These are phyloP conservation scores for Cettia cetti DNA, from an alignment of 2,113 vertebrate species.

Conservation along the genomic window DNA sequence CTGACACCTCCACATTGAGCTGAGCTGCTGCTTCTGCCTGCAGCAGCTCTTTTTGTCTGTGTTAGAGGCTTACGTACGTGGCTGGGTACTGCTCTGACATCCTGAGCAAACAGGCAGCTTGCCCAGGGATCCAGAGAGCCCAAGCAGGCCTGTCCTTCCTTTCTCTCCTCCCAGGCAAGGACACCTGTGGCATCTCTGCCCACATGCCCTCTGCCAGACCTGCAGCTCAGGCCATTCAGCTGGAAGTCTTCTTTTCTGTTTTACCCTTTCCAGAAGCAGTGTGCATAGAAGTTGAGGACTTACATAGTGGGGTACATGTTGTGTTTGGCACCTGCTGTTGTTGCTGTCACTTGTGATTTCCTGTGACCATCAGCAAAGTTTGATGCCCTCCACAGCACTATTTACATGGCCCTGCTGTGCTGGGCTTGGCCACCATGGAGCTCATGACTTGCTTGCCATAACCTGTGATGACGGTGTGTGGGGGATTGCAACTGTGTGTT, in stretches of 20 bases:
- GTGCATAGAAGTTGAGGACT: not conserved
- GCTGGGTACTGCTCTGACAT: not conserved
- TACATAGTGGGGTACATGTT: not conserved
- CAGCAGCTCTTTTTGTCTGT: not conserved
- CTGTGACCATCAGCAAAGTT: not conserved
- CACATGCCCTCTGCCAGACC: not conserved
- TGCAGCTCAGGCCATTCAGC: not conserved
- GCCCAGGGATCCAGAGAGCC: not conserved
- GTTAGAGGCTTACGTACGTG: fast-evolving
- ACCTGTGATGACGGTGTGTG: not conserved
- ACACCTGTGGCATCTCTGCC: not conserved
- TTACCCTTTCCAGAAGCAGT: not conserved
- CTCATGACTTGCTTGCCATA: not conserved
- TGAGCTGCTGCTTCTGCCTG: not conserved
- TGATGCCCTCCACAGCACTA: not conserved
- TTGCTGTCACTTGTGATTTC: not conserved
- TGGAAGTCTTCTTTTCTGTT: not conserved
- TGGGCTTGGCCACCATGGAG: not conserved
- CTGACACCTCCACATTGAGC: not conserved
- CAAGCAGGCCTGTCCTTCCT: not conserved
- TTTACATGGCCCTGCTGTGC: not conserved
- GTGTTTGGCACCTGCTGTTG: not conserved
- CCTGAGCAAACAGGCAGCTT: not conserved
- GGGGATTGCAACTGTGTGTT: not conserved
- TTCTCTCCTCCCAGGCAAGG: not conserved